Base-by-base conservation (phyloP, 2,888 invertebrate genomes). In the Acronicta alni region DNA sequence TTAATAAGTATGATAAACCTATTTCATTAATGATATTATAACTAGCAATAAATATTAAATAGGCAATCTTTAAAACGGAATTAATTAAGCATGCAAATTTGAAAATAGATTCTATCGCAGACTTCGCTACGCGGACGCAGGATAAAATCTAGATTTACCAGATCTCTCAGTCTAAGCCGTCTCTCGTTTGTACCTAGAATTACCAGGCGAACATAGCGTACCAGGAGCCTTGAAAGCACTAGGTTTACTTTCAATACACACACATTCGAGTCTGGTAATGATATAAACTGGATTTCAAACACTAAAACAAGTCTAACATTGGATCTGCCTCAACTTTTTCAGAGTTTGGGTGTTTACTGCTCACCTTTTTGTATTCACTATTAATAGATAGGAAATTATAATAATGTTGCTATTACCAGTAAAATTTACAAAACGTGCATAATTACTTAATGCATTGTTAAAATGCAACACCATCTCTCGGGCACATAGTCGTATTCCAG, bases 151-250 rank as follows among this genome's bases (percentile, higher is more conserved):
- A 77, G 77, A 72, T 44, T 67, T 62, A 42, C 60, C 20, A 66
- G 57, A 47, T 39, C 54, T 62, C 75, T 70, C 79, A 75, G 85
- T 76, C 88, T 87, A 81, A 75, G 38, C 76, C 57, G 74, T 67
- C 70, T 81, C 76, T 68, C 71, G 81, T 81, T 87, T 83, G 87
- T 92, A 90, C 91, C 92, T 92, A 92, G 86, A 89, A 84, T 79
- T 90, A 93, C 92, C 82, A 93, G 91, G 92, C 75, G 71, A 68
- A 53, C 90, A 93, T 83, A 83, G 74, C 53, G 32, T 64, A 64
- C 57, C 46, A 72, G 79, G 83, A 85, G 87, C 60, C 81, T 57
- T 72, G 53, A 77, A 86, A 90, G 86, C 80, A 91, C 91, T 92
- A 90, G 84, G 84, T 80, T 87, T 80, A 77, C 57, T 66, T 68